phyloP scores from a whole-genome alignment of 2,888 invertebrate genomes.

The Monochamus alternatus region DNA sequence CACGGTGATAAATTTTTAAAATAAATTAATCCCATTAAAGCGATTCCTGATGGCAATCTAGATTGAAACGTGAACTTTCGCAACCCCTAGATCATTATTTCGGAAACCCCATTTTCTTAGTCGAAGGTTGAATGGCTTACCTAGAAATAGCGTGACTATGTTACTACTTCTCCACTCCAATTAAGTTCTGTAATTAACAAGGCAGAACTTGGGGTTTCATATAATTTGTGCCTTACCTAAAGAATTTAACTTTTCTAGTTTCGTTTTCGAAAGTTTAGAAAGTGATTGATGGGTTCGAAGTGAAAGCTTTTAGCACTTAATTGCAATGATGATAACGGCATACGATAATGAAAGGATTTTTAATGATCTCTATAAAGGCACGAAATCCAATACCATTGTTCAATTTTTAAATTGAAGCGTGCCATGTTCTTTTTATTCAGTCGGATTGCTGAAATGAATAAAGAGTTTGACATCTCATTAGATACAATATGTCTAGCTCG shows the following conservation, averaged over 20 bases:
- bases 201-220: conserved; percentile 42
- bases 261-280: conserved; percentile 34
- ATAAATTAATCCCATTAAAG: background rate
- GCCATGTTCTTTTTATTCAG: background rate
- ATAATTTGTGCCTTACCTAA: conserved; percentile 30
- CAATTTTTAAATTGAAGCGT: conserved; percentile 1
- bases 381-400: background rate
- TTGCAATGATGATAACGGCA: conserved; percentile 9
- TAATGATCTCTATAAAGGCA: background rate
- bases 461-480: background rate
- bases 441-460: background rate
- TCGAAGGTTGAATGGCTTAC: conserved; percentile 57
- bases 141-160: conserved; percentile 58
- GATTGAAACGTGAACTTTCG: conserved; percentile 6
- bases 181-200: conserved; percentile 61
- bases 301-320: conserved; percentile 35
- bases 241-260: conserved; percentile 33
- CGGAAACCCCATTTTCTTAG: conserved; percentile 30
- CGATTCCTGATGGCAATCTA: background rate
- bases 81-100: conserved; percentile 22
- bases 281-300: conserved; percentile 36
- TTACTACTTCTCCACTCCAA: conserved; percentile 58
- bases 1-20: background rate
- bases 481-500: background rate
- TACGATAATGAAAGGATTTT: conserved; percentile 7